A percentile compares a stretch with the other conserved stretches of the same genome.
These are phyloP conservation scores for Hirudinaria manillensis DNA, from an alignment of 2,888 invertebrate species.

Conservation along the genomic window DNA sequence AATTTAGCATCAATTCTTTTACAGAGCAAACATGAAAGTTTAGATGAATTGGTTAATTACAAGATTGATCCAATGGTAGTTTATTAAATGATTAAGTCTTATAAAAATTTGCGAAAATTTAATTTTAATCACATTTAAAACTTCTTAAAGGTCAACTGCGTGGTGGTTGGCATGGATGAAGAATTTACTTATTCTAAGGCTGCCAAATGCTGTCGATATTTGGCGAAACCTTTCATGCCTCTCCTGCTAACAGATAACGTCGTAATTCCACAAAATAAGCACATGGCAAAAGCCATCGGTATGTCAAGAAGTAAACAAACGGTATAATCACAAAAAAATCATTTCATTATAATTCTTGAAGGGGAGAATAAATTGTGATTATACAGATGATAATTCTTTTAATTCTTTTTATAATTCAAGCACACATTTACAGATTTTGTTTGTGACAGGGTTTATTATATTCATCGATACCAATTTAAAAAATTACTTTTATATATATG, in stretches of 20 bases:
- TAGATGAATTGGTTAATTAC: background rate
- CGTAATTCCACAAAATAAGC: background rate
- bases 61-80: background rate
- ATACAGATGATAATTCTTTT: too few relatives aligned
- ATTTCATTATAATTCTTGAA: too few relatives aligned
- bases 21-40: background rate
- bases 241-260: background rate
- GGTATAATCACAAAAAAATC: too few relatives aligned
- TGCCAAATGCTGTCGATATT: background rate
- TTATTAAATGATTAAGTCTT: background rate
- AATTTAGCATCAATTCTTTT: background rate
- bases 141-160: background rate
- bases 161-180: background rate
- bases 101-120: background rate
- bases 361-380: too few relatives aligned
- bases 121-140: background rate
- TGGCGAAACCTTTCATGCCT: background rate
- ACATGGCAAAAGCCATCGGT: too few relatives aligned
- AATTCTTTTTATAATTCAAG: too few relatives aligned
- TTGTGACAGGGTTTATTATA: too few relatives aligned
- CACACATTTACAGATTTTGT: too few relatives aligned
- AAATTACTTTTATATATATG: too few relatives aligned
- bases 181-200: slow-evolving; percentile 2
- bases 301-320: too few relatives aligned
- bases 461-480: too few relatives aligned